Evolutionary conservation across 1,140 invertebrate species (phyloP), one percentile per base, ranked within the genome.

Genomic region (Bombus balteatus): DNA sequence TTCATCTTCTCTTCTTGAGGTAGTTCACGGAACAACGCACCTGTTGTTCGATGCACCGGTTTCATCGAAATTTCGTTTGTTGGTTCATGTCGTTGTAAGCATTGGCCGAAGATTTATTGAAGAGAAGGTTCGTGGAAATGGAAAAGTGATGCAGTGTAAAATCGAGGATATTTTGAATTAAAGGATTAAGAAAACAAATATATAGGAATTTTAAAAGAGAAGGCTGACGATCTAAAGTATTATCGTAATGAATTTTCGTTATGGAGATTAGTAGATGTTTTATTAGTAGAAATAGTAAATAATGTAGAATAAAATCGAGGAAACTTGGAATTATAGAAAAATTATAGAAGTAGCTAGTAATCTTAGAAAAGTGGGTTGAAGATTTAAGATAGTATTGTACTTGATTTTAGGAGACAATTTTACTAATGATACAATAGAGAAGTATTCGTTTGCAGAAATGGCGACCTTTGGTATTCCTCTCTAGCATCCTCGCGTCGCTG

Each of bases 381-480:
- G 9, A 32, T 13, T 25, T 37, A 12, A 39, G 22, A 39, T 70
- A 10, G 1, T 70, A 25, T 25, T 4, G 0, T n/a, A n/a, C 28
- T 41, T 15, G 6, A 73, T 41, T n/a, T 73, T 73, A 73, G 18
- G n/a, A 12, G 18, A 47, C 10, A n/a, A 34, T 74, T n/a, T 6
- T 34, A 2, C 10, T 53, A 53, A 75, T 43, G 34, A 34, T 53
- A 53, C 43, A 25, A 43, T 53, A 25, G 73, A 53, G 25, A 53
- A 34, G 73, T 43, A 15, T 75, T 25, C 32, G 37, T 75, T 53
- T 53, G 62, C 22, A 72, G 37, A 71, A 70, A 79, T 68, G 39
- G 83, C 32, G 75, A 84, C 83, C 83, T 84, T 84, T 79, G 76
- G 47, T 43, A 79, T 59, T 85, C 71, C 25, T 41, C 53, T 34